Evolutionary conservation across 2,113 vertebrate genomes (phyloP).

Genomic region (Oryctolagus cuniculus): DNA sequence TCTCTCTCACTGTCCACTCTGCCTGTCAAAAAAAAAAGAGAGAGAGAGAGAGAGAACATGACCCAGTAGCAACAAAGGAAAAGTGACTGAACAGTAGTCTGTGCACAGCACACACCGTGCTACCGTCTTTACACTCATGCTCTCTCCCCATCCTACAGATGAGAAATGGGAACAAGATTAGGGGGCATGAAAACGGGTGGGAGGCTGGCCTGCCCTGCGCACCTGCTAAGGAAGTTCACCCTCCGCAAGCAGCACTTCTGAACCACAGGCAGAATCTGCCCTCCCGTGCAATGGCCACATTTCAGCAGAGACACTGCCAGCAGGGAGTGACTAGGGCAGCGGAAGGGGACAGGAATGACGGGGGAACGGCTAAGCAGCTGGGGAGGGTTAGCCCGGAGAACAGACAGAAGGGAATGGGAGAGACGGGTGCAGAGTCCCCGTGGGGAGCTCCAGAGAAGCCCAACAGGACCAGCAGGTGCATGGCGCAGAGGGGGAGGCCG

Average conservation of each 20-base stretch:
- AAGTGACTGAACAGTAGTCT: background rate
- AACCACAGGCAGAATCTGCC: background rate
- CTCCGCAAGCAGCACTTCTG: background rate
- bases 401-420: background rate
- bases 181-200: background rate
- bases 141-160: background rate
- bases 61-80: background rate
- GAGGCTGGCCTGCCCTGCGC: background rate
- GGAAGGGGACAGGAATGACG: too few species aligned
- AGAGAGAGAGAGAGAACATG: background rate
- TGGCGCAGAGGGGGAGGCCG: rapidly evolving
- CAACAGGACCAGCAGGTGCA: background rate
- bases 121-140: too few species aligned
- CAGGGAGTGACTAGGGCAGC: background rate
- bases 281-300: background rate
- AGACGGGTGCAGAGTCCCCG: too few species aligned
- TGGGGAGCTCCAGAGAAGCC: background rate
- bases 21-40: too few species aligned
- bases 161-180: background rate
- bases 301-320: background rate
- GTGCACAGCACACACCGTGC: background rate
- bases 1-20: too few species aligned
- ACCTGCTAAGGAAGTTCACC: background rate
- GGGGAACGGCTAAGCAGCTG: background rate
- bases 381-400: background rate